Percentiles rank a stretch among this genome's conserved stretches.
Evolutionary conservation across 1,140 invertebrate genomes (phyloP).

Genomic region (Mactra quadrangularis): DNA sequence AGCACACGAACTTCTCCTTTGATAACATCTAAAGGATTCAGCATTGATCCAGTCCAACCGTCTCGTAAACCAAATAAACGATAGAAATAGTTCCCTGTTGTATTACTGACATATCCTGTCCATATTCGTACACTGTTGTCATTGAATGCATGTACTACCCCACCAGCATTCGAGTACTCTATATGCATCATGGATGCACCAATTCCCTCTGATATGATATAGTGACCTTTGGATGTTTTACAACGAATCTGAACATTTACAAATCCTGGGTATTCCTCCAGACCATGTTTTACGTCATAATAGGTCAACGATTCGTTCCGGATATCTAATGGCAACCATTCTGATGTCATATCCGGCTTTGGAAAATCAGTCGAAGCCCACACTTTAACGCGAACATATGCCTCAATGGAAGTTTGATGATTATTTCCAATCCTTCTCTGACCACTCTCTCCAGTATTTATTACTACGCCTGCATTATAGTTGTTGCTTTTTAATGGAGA

Average conservation of each 20-base stretch:
- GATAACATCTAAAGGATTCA: background rate
- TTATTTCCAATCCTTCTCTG: constrained; percentile 20
- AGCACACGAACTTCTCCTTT: constrained; percentile 23
- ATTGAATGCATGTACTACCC: constrained; percentile 18
- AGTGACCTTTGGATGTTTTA: background rate
- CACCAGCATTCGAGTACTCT: constrained; percentile 10
- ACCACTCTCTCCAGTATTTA: constrained; percentile 15
- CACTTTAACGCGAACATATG: constrained; percentile 28
- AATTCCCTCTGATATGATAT: constrained; percentile 19
- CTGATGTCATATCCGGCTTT: constrained; percentile 13
- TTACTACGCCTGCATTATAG: constrained; percentile 10
- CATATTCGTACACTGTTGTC: constrained; percentile 15
- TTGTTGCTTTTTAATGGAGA: constrained; percentile 27
- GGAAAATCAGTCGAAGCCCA: constrained; percentile 25
- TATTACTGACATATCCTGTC: constrained; percentile 21
- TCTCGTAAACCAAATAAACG: background rate
- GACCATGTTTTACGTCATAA: constrained; percentile 14
- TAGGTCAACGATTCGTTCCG: background rate
- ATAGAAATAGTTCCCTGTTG: background rate
- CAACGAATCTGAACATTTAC: constrained; percentile 43
- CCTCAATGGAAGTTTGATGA: constrained; percentile 11
- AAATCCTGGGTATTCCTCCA: constrained; percentile 13
- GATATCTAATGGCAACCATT: constrained; percentile 44
- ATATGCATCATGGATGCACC: background rate
- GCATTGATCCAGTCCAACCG: background rate